A percentile compares a stretch with the other conserved stretches of the same genome.
These are phyloP conservation scores for Ptychoptera albimana DNA, from an alignment of 2,888 invertebrate genomes.

Conservation along the genomic window DNA sequence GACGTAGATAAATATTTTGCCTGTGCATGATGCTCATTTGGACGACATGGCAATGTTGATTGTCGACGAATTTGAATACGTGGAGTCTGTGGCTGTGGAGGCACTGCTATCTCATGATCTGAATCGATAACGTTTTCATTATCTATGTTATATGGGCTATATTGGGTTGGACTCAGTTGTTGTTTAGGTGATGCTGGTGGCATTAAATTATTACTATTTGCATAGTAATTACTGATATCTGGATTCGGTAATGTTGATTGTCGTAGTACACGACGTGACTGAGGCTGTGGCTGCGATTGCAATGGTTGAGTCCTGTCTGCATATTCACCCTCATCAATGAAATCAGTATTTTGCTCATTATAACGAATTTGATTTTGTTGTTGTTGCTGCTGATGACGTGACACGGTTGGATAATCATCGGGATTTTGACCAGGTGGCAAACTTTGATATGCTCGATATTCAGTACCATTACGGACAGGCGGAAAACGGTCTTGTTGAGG, in stretches of 20 bases:
- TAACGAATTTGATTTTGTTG: slow-evolving; percentile 15
- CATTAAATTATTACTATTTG: slow-evolving; percentile 21
- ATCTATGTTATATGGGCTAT: slow-evolving; percentile 11
- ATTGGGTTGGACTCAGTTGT: slow-evolving; percentile 10
- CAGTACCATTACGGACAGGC: slow-evolving; percentile 31
- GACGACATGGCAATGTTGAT: slow-evolving; percentile 25
- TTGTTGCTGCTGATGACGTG: slow-evolving; percentile 24
- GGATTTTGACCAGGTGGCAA: slow-evolving; percentile 36
- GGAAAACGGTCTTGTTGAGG: slow-evolving; percentile 29
- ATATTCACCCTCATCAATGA: slow-evolving; percentile 19
- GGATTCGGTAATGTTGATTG: slow-evolving; percentile 28
- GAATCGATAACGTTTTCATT: slow-evolving; percentile 6
- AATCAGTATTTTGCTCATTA: slow-evolving; percentile 9
- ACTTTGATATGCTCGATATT: slow-evolving; percentile 41
- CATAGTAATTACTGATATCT: slow-evolving; percentile 8
- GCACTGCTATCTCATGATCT: slow-evolving; percentile 2
- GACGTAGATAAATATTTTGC: slow-evolving; percentile 25
- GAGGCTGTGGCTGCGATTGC: slow-evolving; percentile 16
- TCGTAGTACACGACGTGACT: slow-evolving; percentile 23
- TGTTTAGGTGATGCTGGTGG: slow-evolving; percentile 26
- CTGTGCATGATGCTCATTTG: slow-evolving; percentile 10
- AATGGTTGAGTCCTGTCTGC: background rate
- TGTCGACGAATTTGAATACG: slow-evolving; percentile 22
- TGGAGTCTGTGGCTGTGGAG: slow-evolving; percentile 2
- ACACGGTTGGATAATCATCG: slow-evolving; percentile 22